Evolutionary conservation across 2,797 vertebrate genomes (phyloP).

Genomic region (Rhadinocentrus ornatus): DNA sequence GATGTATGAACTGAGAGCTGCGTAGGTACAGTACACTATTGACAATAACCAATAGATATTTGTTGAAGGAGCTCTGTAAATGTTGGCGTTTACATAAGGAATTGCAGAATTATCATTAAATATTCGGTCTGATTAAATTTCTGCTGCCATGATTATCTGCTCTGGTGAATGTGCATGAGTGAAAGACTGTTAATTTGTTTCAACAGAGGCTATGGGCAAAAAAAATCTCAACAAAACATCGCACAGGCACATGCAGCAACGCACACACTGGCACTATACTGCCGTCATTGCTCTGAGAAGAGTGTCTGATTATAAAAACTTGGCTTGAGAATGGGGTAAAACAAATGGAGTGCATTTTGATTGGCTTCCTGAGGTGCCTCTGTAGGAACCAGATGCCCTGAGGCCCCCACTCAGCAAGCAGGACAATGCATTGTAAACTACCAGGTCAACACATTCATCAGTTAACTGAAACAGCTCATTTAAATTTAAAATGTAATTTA

Average conservation of each 20-base stretch:
- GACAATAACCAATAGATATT: conserved; percentile 66
- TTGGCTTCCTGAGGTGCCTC: conserved; percentile 45
- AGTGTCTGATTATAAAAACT: conserved; percentile 28
- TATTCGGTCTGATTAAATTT: conserved; percentile 75
- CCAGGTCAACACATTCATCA: conserved; percentile 76
- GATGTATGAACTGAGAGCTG: conserved; percentile 38
- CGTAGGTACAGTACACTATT: conserved; percentile 65
- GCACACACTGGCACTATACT: conserved; percentile 1
- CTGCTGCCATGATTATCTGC: conserved; percentile 65
- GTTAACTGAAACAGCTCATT: conserved; percentile 78
- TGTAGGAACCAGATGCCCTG: conserved; percentile 29
- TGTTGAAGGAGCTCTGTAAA: conserved; percentile 62
- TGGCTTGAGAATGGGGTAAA: conserved; percentile 15
- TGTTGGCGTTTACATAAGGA: conserved; percentile 71
- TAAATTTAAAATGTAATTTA: conserved; percentile 86
- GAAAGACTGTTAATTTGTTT: conserved; percentile 75
- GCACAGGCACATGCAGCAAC: conserved; percentile 13
- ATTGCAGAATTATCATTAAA: conserved; percentile 75
- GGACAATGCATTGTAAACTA: conserved; percentile 37
- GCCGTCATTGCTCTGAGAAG: conserved; percentile 16
- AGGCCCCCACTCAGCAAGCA: conserved; percentile 49
- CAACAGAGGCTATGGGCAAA: conserved; percentile 34
- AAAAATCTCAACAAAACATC: conserved; percentile 1
- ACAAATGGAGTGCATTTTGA: conserved; percentile 40
- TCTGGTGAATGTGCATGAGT: conserved; percentile 69